phyloP scores from a whole-genome alignment of 2,888 invertebrate species.

The Diachrysia chrysitis region DNA sequence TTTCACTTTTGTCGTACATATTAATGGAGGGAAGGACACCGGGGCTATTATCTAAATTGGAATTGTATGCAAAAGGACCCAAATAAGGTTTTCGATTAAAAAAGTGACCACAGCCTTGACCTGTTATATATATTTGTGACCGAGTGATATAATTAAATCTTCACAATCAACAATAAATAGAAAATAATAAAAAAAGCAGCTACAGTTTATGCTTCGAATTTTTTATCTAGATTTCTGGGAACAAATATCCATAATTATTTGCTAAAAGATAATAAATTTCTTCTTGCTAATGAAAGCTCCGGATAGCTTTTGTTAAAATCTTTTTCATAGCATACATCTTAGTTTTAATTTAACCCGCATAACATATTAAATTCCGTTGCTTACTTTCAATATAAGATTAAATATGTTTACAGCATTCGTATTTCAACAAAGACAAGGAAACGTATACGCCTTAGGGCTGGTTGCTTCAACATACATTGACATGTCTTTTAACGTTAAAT shows the following conservation, averaged over 20 bases:
- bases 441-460: too few relatives aligned
- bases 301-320: not conserved
- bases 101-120: not conserved
- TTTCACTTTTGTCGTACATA: not conserved
- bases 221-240: too few relatives aligned
- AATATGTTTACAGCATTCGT: not conserved
- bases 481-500: too few relatives aligned
- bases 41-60: not conserved
- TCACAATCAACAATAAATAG: too few relatives aligned
- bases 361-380: not conserved
- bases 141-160: too few relatives aligned
- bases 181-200: too few relatives aligned
- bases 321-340: not conserved
- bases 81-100: not conserved
- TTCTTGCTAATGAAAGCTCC: not conserved
- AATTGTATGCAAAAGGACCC: not conserved
- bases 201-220: too few relatives aligned
- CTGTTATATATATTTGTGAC: not conserved
- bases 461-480: too few relatives aligned
- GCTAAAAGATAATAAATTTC: not conserved
- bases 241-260: too few relatives aligned
- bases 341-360: not conserved
- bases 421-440: not conserved
- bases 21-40: not conserved
- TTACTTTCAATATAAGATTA: not conserved